Base-by-base conservation (phyloP, 2,113 vertebrate genomes). In the Oophaga pumilio region DNA sequence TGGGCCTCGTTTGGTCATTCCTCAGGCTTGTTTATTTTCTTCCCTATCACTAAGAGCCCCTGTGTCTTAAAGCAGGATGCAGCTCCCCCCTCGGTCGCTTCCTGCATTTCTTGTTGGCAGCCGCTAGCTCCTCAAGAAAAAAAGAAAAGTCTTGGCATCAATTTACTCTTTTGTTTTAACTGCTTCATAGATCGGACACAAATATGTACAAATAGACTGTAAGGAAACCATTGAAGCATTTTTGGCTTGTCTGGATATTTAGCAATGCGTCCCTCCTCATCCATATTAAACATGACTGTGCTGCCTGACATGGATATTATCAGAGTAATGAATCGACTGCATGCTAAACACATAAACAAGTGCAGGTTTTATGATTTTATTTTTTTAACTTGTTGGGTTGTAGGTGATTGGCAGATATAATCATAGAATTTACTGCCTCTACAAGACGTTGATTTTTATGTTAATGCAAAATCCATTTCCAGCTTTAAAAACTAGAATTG, bases 51-150 rank as follows among this genome's bases (percentile, higher is more conserved):
- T 82, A 78, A 69, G 81, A 82, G 74, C 86, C 68, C 86, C 86
- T 82, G 33, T 82, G 86, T 87, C 78, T 82, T 80, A n/a, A 22
- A 57, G 78, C 64, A 82, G 86, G 86, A 87, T 87, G 86, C 68
- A 82, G 78, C 86, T 82, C 78, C 86, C 86, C 86, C 78, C 86
- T 49, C 85, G 56, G 78, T 57, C 53, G 64, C 86, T 87, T 87
- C 86, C 86, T 73, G 86, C 68, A 82, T 82, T 80, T 87, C 86
- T 87, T 82, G 20, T 76, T 87, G 86, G 86, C 86, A 87, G 86
- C 56, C 52, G 13, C 79, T 52, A 11, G 64, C 66, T 87, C 86
- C 82, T 87, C 64, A 74, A 59, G 24, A 87, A 81, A 9, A 12
- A 28, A 71, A 86, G 69, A n/a, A 82, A 20, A 2, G 64, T 53